Percentiles rank a stretch among this genome's conserved stretches.
These are phyloP conservation scores for Chrysomela aeneicollis DNA, from an alignment of 2,888 invertebrate species.

Conservation along the genomic window DNA sequence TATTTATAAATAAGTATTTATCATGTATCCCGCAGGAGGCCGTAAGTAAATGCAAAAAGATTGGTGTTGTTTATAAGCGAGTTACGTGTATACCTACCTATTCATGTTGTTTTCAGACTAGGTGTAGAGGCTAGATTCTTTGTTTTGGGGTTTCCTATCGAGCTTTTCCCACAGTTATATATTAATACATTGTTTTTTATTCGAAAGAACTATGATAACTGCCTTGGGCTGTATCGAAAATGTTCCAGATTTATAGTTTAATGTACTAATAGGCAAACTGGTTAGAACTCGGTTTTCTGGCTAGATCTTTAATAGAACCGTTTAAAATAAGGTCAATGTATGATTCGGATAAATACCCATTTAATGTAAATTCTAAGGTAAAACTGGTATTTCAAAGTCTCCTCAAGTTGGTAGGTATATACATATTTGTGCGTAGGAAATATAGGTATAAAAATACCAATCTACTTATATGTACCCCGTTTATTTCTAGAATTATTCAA, in stretches of 20 bases:
- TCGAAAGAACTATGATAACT: too few species aligned
- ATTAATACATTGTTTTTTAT: background rate
- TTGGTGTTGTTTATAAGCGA: slow-evolving; percentile 9
- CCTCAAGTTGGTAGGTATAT: too few species aligned
- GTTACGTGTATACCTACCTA: slow-evolving; percentile 24
- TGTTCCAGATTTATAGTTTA: background rate
- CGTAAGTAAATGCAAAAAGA: slow-evolving; percentile 53
- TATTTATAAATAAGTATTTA: slow-evolving; percentile 50
- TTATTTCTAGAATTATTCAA: too few species aligned
- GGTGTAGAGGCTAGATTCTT: slow-evolving; percentile 36
- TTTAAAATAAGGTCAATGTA: slow-evolving; percentile 50
- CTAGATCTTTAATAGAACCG: slow-evolving; percentile 33
- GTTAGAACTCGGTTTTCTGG: slow-evolving; percentile 23
- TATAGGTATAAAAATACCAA: too few species aligned
- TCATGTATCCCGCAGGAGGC: slow-evolving; percentile 60
- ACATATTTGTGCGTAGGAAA: too few species aligned
- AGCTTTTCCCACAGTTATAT: slow-evolving; percentile 20
- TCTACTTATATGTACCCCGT: too few species aligned
- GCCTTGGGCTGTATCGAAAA: background rate
- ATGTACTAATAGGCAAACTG: background rate
- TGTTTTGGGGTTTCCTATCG: slow-evolving; percentile 36
- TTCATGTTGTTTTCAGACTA: slow-evolving; percentile 39
- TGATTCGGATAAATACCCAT: slow-evolving; percentile 36
- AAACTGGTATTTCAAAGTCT: too few species aligned
- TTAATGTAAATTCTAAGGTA: too few species aligned